Percentiles rank a stretch among this genome's conserved stretches.
These are phyloP conservation scores for Gymnobelideus leadbeateri DNA, from an alignment of 2,113 vertebrate species.

Conservation along the genomic window DNA sequence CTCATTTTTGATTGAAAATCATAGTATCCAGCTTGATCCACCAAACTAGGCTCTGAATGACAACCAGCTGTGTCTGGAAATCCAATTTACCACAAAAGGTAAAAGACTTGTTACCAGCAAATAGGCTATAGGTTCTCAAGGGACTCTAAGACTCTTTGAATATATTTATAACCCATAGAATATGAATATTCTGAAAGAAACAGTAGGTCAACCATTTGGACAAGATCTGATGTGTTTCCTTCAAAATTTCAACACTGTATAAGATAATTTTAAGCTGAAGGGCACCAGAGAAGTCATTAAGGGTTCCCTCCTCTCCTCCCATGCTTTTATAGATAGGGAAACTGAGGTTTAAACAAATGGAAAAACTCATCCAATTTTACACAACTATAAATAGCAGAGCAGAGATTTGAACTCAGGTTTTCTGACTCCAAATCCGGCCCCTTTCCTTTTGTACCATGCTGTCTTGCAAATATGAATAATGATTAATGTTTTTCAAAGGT, in stretches of 20 bases:
- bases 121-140: background rate
- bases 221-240: background rate
- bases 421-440: background rate
- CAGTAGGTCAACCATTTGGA: background rate
- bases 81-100: background rate
- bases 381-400: background rate
- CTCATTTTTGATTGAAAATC: conserved; percentile 18
- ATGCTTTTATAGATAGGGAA: background rate
- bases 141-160: background rate
- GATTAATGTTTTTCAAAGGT: background rate
- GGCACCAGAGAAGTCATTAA: background rate
- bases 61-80: background rate
- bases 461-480: background rate
- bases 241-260: background rate
- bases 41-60: background rate
- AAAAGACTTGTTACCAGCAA: background rate
- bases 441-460: background rate
- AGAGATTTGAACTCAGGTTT: background rate
- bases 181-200: background rate
- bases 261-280: background rate
- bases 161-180: background rate
- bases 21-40: background rate
- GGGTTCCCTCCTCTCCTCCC: too few relatives aligned
- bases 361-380: background rate
- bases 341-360: background rate